Percentiles rank a stretch among this genome's conserved stretches.
These are phyloP conservation scores for Anableps anableps DNA, from an alignment of 2,797 vertebrate species.

Conservation along the genomic window DNA sequence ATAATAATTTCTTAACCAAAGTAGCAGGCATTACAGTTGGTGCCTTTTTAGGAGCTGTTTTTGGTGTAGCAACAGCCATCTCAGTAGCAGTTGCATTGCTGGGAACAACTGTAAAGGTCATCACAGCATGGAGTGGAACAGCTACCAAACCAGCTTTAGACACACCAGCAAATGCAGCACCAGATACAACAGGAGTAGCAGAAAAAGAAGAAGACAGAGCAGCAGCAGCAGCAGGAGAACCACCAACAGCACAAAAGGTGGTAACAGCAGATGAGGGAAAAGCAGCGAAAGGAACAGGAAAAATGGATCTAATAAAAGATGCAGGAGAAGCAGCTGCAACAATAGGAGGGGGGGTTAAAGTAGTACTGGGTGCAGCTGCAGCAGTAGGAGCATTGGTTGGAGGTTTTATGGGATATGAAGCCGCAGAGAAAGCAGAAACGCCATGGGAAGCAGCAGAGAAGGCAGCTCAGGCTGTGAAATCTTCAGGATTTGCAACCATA, in stretches of 20 bases:
- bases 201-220: neutral
- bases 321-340: neutral
- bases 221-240: neutral
- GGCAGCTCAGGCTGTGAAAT: neutral
- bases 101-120: neutral
- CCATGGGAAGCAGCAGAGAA: neutral
- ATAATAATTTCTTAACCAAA: neutral
- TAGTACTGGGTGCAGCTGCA: neutral
- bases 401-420: neutral
- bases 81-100: neutral
- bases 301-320: too few species aligned
- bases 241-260: too few species aligned
- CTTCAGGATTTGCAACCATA: neutral
- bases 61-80: neutral
- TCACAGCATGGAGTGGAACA: neutral
- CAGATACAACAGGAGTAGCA: neutral
- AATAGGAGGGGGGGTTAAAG: neutral
- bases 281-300: neutral
- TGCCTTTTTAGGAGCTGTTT: neutral
- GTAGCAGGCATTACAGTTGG: neutral
- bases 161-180: neutral
- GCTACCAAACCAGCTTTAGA: neutral
- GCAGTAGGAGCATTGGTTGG: neutral
- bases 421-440: neutral
- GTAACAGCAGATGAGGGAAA: too few species aligned